phyloP scores from a whole-genome alignment of 2,797 vertebrate species.

The Sandelia bainsii region DNA sequence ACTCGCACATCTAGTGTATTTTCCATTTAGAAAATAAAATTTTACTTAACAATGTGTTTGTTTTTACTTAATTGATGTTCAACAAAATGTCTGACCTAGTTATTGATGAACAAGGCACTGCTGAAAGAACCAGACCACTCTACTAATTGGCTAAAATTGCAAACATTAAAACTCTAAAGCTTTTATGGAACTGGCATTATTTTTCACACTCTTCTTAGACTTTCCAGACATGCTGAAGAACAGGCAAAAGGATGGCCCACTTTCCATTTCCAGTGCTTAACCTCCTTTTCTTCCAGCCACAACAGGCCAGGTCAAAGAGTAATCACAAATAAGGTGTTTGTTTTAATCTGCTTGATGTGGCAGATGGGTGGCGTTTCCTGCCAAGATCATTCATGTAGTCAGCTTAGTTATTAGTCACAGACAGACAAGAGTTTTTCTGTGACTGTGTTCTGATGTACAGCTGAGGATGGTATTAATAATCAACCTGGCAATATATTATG shows the following conservation, averaged over 20 bases:
- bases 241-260: slow-evolving; percentile 14
- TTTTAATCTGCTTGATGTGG: slow-evolving; percentile 62
- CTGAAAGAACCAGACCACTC: background rate
- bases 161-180: background rate
- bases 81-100: background rate
- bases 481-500: background rate
- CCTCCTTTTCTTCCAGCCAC: slow-evolving; percentile 44
- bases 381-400: slow-evolving; percentile 28
- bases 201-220: background rate
- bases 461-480: background rate
- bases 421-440: slow-evolving; percentile 11
- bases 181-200: background rate
- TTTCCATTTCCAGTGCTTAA: slow-evolving; percentile 65
- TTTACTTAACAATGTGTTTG: background rate
- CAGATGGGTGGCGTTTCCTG: slow-evolving; percentile 56
- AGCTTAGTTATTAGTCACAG: slow-evolving; percentile 34
- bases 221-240: background rate
- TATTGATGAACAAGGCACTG: background rate
- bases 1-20: background rate
- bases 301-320: slow-evolving; percentile 54
- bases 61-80: background rate
- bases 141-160: background rate
- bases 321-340: slow-evolving; percentile 66
- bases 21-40: background rate
- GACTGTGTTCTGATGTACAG: background rate